These are phyloP conservation scores for Acinonyx jubatus DNA, from an alignment of 2,113 vertebrate species.

Conservation along the genomic window DNA sequence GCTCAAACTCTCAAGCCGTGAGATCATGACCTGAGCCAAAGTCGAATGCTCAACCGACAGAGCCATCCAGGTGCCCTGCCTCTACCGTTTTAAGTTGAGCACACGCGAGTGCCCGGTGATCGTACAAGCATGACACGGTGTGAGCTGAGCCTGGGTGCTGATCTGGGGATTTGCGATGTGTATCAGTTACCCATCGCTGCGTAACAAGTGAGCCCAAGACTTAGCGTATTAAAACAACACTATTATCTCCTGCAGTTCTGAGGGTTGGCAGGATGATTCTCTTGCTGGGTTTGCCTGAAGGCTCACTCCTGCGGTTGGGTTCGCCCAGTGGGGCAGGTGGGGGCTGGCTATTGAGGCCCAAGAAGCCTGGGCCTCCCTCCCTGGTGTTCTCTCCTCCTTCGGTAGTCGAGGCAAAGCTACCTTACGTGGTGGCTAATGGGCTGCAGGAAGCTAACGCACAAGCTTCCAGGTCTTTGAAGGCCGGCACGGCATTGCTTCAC, in stretches of 20 bases:
- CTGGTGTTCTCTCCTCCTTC: not conserved
- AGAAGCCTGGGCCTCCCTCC: not conserved
- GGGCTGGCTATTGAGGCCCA: not conserved
- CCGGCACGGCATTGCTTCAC: not conserved
- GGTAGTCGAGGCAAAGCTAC: not conserved
- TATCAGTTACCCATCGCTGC: not conserved
- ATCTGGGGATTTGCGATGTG: not conserved
- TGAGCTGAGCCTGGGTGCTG: not conserved
- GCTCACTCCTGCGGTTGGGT: not conserved
- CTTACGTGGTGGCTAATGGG: not conserved
- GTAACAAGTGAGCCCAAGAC: not conserved
- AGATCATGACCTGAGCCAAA: too few relatives aligned
- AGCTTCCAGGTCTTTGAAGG: not conserved
- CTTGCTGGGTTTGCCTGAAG: not conserved
- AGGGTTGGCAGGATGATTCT: not conserved
- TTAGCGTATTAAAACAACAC: not conserved
- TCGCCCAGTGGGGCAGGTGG: not conserved
- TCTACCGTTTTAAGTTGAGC: not conserved
- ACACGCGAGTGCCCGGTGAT: not conserved
- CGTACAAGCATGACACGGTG: fast-evolving
- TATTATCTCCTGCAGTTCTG: not conserved
- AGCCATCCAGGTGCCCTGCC: not conserved
- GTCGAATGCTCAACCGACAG: too few relatives aligned
- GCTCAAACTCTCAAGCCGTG: too few relatives aligned
- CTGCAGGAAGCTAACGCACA: not conserved